Percentiles rank a stretch among this genome's conserved stretches.
phyloP scores from a whole-genome alignment of 2,888 invertebrate species.

The Micoletzkya japonica region DNA sequence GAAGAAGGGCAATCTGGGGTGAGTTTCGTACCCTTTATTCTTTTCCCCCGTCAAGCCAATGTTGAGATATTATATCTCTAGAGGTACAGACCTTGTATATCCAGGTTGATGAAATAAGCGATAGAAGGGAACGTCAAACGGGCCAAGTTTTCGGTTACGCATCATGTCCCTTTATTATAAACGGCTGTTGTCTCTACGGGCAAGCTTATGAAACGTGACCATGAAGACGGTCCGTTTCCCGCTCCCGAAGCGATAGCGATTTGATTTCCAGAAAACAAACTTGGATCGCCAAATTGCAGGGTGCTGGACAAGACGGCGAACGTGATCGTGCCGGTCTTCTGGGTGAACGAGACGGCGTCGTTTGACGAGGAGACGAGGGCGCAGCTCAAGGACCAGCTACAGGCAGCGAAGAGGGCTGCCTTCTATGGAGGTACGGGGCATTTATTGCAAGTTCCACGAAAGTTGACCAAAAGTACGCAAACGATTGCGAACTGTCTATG shows the following conservation, averaged over 20 bases:
- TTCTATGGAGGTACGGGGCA: slow-evolving; percentile 20
- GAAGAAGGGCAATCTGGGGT: slow-evolving; percentile 52
- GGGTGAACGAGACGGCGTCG: slow-evolving; percentile 59
- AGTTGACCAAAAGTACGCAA: too few species aligned
- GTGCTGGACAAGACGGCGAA: slow-evolving; percentile 37
- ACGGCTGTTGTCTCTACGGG: neutral
- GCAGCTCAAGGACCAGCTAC: slow-evolving; percentile 37
- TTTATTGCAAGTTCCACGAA: neutral
- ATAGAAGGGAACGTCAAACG: too few species aligned
- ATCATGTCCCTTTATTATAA: neutral
- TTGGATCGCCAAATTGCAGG: slow-evolving; percentile 30
- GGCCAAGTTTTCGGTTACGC: too few species aligned
- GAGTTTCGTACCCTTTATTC: slow-evolving; percentile 21
- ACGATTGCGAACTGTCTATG: too few species aligned
- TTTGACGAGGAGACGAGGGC: slow-evolving; percentile 53
- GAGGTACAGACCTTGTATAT: too few species aligned
- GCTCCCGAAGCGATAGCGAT: neutral
- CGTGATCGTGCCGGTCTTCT: slow-evolving; percentile 55
- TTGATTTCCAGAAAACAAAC: neutral
- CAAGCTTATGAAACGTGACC: too few species aligned
- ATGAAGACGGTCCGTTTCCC: too few species aligned
- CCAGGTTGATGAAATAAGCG: too few species aligned
- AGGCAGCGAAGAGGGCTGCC: slow-evolving; percentile 24
- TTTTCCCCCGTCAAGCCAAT: too few species aligned
- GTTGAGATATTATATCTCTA: too few species aligned